phyloP scores from a whole-genome alignment of 2,797 vertebrate genomes.

The Nyctalus aviator region DNA sequence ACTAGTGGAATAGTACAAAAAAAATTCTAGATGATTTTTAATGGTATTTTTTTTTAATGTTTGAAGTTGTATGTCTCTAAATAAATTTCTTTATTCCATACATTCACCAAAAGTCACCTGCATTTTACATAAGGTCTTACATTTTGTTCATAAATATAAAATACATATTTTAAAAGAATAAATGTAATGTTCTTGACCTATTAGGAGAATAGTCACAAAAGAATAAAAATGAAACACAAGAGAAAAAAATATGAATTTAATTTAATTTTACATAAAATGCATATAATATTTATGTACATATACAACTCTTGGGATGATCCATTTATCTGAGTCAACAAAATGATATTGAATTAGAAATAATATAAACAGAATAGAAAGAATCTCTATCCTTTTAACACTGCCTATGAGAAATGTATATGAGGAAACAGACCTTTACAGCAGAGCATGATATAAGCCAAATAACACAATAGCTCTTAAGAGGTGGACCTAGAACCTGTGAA shows the following conservation, averaged over 20 bases:
- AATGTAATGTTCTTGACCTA: neutral
- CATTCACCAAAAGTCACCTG: neutral
- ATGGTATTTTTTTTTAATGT: neutral
- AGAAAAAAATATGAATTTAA: neutral
- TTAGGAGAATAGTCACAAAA: neutral
- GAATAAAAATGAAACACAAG: slow-evolving; percentile 18
- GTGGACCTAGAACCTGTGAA: neutral
- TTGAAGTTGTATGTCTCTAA: neutral
- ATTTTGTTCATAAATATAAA: neutral
- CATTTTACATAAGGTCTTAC: neutral
- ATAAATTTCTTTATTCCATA: neutral
- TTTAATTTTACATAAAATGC: slow-evolving; percentile 3
- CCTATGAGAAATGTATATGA: neutral
- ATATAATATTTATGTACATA: neutral
- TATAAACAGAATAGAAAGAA: neutral
- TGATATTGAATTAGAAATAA: neutral
- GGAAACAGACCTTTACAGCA: neutral
- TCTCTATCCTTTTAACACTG: neutral
- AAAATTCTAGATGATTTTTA: neutral
- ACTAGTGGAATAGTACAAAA: neutral
- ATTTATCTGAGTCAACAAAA: neutral
- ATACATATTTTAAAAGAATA: neutral
- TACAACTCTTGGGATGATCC: neutral
- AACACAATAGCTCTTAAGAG: no score
- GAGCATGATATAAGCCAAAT: neutral